Base-by-base conservation (phyloP, 2,113 vertebrate species). In the Engystomops pustulosus region DNA sequence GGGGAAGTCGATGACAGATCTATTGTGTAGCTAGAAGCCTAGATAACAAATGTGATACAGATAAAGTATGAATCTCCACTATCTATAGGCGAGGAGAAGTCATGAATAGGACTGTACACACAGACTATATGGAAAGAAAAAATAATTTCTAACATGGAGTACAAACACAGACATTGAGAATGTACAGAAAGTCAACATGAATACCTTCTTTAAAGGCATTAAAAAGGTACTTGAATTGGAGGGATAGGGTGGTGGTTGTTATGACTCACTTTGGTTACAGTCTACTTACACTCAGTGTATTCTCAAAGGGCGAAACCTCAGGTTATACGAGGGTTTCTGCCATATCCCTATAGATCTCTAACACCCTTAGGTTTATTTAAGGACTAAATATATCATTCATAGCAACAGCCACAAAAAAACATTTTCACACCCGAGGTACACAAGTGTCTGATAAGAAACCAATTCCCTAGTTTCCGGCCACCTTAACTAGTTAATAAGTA, bases 251-350 rank as follows among this genome's bases (percentile, higher is more conserved):
- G 34, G 12, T 8, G 32, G 51, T 30, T 41, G 49, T 55, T 58
- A 36, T 77, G 51, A 77, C 74, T 77, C 74, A 74, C 23, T 49
- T 38, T 77, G 18, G 10, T 77, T 36, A 36, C 49, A 58, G 45
- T 36, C 72, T 75, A 71, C 36, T 75, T 75, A 75, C 47, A 75
- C 45, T 76, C 72, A 55, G 23, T 77, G 49, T 77, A 76, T 20
- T 76, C 72, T 55, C 44, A 53, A 58, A 58, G 74, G 74, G 74
- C 34, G 74, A 36, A 55, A n/a, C 51, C 32, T 55, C 41, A 27
- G 74, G 49, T 58, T 36, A 36, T 36, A 77, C 49, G 38, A n/a
- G 18, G 51, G 74, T 34, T 30, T 55, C 49, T 32, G 4, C 51
- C 51, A 77, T 38, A 77, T 36, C 30, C 45, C 74, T 34, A 51